Percentiles rank a stretch among this genome's conserved stretches.
These are phyloP conservation scores for Ploceus nigricollis DNA, from an alignment of 2,113 vertebrate genomes.

Conservation along the genomic window DNA sequence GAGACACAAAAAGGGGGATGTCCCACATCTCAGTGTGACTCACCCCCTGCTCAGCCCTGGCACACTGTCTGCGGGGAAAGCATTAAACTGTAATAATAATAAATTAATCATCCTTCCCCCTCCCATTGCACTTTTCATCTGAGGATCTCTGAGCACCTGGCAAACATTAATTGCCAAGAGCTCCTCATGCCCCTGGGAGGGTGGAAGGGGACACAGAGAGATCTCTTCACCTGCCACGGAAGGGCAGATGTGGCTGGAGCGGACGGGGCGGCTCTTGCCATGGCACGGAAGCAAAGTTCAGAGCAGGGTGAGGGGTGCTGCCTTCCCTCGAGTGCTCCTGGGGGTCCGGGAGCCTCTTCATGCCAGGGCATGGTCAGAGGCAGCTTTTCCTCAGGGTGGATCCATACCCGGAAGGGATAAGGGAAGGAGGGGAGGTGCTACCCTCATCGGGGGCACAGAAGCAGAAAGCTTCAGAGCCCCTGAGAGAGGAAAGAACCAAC, in stretches of 20 bases:
- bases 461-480: background rate
- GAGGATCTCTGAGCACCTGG: constrained; percentile 62
- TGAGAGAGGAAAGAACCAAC: background rate
- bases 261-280: rapidly evolving
- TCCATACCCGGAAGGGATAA: background rate
- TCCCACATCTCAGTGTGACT: constrained; percentile 45
- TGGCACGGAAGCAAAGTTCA: background rate
- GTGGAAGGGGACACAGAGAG: constrained; percentile 3
- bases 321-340: background rate
- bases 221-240: background rate
- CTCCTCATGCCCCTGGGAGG: constrained; percentile 42
- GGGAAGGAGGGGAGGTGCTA: background rate
- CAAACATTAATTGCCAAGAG: constrained; percentile 59
- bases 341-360: rapidly evolving
- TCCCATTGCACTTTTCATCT: constrained; percentile 65
- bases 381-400: background rate
- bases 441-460: background rate
- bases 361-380: background rate
- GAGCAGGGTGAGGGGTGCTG: background rate
- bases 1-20: constrained; percentile 23
- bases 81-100: constrained; percentile 70
- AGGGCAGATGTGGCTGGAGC: background rate
- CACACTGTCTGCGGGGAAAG: constrained; percentile 53
- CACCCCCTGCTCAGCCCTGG: constrained; percentile 46
- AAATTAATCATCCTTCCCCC: constrained; percentile 70